Base-by-base conservation (phyloP, 2,797 vertebrate species). In the Tauraco hartlaubi region DNA sequence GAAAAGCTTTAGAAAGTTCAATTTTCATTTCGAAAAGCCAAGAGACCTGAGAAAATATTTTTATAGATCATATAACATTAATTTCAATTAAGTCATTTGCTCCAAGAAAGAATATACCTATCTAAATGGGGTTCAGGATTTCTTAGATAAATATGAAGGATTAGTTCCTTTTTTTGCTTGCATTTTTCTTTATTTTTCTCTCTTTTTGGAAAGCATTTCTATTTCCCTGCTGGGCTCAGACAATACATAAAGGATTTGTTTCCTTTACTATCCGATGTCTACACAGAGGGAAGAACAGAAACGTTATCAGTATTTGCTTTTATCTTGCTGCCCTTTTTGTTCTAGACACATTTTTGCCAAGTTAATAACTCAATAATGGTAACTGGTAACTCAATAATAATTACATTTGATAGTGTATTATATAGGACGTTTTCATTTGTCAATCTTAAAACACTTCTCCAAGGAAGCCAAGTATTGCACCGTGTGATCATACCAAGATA, bases 341-440 rank as follows among this genome's bases (percentile, higher is more conserved):
- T 94, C 90, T 17, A 58, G 79, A 81, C 73, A 66, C 73, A 17
- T 69, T 94, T 96, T 94, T 94, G 73, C 69, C 76, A 61, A 92
- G 82, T 86, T 95, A 94, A 88, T 94, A 94, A 94, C 92, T 96
- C 89, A 86, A 86, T 91, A 91, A 91, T 0, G 0, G 66, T 51
- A 84, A 91, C 73, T 43, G 56, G 90, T 87, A 92, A 96, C 92
- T 95, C 95, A 87, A 95, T 95, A 93, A 95, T 81, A 93, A 95
- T 96, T 82, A 73, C 80, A 92, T 93, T 93, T 82, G 83, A 82
- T 84, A n/a, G 90, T 52, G 46, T 69, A 79, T 95, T 90, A 91
- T 94, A 64, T 4, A 80, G 85, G 39, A 55, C 88, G 88, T 68
- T 93, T 95, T 90, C 92, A 93, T 94, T 92, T 95, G 83, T 86